Base-by-base conservation (phyloP, 2,888 invertebrate species). In the Nowickia ferox region DNA sequence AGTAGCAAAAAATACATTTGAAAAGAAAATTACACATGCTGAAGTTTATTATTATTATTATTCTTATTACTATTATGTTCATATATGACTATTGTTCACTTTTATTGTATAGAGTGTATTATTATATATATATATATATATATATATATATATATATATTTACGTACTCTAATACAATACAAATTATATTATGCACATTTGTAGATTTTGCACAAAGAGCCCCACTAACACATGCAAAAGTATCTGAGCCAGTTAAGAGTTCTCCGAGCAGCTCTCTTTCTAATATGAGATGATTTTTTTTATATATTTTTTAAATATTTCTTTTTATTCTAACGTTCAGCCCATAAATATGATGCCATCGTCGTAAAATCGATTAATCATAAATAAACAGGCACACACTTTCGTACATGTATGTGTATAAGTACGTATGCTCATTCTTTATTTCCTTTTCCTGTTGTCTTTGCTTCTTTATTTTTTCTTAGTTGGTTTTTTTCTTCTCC, bases 341-440 rank as follows among this genome's bases (percentile, higher is more conserved):
- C 55, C 68, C 75, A 75, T 71, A 71, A 81, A 84, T 80, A 84
- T 71, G 77, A 80, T 74, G 65, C 76, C 76, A 87, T 86, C 86
- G 65, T 87, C 89, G 84, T 89, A 89, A 89, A 89, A 89, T 89
- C 89, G 89, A 89, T 89, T 89, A 89, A 89, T 89, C 89, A 89
- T 89, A 89, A 89, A 89, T 88, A 89, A 89, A 88, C 88, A 88
- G 87, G 86, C 88, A 88, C 87, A 84, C 87, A 84, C 86, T 80
- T 84, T 81, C 53, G 17, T 71, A 55, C 74, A 17, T 42, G 72
- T 71, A 55, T 81, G 22, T 42, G 72, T 40, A 42, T 78, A 66
- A 76, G 4, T 30, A 4, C 30, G 30, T 4, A 68, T 44, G 44
- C 38, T 46, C 22, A 55, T 68, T 42, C n/a, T 78, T 63, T 66